Evolutionary conservation across 2,113 vertebrate genomes (phyloP).

Genomic region (human (Homo sapiens)): GRCh38 chr22:24289501-24290000

Average conservation of each 20-base stretch:
- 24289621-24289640: background rate
- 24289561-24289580: background rate
- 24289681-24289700: background rate
- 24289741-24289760: background rate
- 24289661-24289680: background rate
- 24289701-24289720: background rate
- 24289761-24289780: background rate
- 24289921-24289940: background rate
- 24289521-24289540: constrained; percentile 17
- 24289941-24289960: background rate
- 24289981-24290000: background rate
- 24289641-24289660: background rate
- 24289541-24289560: background rate
- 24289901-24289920: background rate
- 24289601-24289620: background rate
- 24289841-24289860: background rate
- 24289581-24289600: background rate
- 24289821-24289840: background rate
- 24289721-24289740: background rate
- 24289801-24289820: background rate
- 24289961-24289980: background rate
- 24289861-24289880: background rate
- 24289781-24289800: background rate
- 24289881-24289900: background rate
- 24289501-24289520: background rate